Percentiles rank a stretch among this genome's conserved stretches.
Evolutionary conservation across 1,140 invertebrate genomes (phyloP).

Genomic region (Leptinotarsa lineolata): DNA sequence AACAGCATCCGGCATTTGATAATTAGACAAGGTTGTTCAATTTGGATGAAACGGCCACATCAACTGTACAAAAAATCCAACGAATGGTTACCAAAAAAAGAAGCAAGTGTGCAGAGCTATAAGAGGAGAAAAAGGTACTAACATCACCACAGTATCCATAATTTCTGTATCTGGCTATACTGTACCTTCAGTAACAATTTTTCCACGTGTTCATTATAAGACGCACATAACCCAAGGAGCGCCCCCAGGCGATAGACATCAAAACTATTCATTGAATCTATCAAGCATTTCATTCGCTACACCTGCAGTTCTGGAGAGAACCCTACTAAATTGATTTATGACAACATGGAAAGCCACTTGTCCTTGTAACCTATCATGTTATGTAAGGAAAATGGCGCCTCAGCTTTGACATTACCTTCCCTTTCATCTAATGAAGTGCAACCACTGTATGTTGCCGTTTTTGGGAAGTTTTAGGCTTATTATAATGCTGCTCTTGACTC

Average conservation of each 20-base stretch:
- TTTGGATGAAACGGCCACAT: no score
- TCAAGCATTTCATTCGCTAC: no score
- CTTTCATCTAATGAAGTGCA: neutral
- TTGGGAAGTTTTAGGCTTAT: neutral
- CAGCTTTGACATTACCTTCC: neutral
- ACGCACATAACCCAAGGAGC: neutral
- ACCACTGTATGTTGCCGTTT: neutral
- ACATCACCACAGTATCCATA: neutral
- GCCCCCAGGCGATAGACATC: neutral
- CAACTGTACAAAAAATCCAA: no score
- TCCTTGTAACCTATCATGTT: neutral
- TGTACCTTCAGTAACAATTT: no score
- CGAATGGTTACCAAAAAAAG: neutral
- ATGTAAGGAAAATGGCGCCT: neutral
- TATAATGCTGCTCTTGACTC: neutral
- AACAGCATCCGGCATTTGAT: no score
- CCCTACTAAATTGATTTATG: neutral
- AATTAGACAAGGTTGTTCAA: no score
- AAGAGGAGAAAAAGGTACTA: neutral
- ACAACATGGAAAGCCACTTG: neutral
- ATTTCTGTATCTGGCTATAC: no score
- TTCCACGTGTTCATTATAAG: neutral
- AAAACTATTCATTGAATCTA: no score
- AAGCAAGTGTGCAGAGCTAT: neutral
- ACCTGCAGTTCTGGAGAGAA: no score